Conservation (phyloP, 2,797 vertebrate genomes). For the Microctenopoma lineatum region DNA sequence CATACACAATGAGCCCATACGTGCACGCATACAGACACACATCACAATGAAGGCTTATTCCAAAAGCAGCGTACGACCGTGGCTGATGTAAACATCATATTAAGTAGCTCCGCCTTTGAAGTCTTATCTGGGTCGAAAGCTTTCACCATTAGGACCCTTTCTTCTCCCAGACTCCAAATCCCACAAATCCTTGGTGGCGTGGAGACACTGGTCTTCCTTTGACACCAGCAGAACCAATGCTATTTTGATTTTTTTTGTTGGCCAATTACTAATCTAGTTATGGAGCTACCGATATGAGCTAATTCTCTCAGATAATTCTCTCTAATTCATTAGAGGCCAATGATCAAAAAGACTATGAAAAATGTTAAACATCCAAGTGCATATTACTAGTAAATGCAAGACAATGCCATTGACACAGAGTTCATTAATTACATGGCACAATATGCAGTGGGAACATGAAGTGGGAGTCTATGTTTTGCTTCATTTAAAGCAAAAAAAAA, state of each 20-base stretch:
- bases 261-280: constrained; percentile 70
- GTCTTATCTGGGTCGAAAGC: constrained; percentile 79
- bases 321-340: constrained; percentile 60
- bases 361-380: constrained; percentile 25
- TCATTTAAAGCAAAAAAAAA: neutral
- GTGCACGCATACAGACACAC: constrained; percentile 32
- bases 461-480: neutral
- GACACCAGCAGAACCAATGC: constrained; percentile 62
- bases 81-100: constrained; percentile 85
- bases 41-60: constrained; percentile 65
- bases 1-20: constrained; percentile 44
- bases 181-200: constrained; percentile 75
- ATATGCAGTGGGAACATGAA: constrained; percentile 17
- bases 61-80: constrained; percentile 72
- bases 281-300: constrained; percentile 60
- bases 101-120: constrained; percentile 84
- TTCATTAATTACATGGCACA: neutral
- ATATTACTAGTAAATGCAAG: constrained; percentile 22
- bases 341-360: constrained; percentile 56
- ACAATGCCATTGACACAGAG: constrained; percentile 21
- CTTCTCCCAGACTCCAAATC: constrained; percentile 76
- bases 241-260: constrained; percentile 67
- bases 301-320: constrained; percentile 67
- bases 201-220: constrained; percentile 60
- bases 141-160: constrained; percentile 71